Percentiles rank a stretch among this genome's conserved stretches.
phyloP scores from a whole-genome alignment of 2,113 vertebrate species.

The Ceyx margarethae region DNA sequence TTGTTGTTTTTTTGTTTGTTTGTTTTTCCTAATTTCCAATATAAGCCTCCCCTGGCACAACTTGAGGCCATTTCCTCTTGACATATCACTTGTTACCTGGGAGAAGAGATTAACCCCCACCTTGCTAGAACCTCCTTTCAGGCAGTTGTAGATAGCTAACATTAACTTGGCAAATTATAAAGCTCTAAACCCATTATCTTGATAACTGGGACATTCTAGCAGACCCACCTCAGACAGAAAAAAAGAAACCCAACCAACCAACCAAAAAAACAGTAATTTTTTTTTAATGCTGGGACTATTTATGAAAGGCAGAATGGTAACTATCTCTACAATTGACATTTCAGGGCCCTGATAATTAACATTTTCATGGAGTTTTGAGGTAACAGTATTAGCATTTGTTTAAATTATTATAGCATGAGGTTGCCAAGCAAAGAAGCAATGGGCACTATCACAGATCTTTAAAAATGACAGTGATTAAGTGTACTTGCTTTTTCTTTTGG shows the following conservation, averaged over 20 bases:
- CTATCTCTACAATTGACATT: not conserved
- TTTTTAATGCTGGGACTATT: not conserved
- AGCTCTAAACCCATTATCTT: accelerated
- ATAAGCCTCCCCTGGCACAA: not conserved
- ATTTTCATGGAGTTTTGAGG: not conserved
- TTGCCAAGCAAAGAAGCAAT: not conserved
- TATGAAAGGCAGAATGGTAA: not conserved
- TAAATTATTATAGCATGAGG: not conserved
- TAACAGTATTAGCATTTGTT: not conserved
- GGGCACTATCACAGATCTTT: not conserved
- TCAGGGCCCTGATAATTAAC: not conserved
- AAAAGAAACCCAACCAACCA: too few species aligned
- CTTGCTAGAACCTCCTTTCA: not conserved
- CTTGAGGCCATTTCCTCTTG: not conserved
- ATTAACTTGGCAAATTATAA: not conserved
- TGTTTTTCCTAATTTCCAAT: not conserved
- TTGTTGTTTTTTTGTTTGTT: too few species aligned
- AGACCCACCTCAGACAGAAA: not conserved
- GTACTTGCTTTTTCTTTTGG: not conserved
- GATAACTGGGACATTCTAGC: not conserved
- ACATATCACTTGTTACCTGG: not conserved
- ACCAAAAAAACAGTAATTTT: not conserved
- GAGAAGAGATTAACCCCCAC: not conserved
- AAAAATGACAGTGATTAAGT: not conserved
- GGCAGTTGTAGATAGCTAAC: not conserved